phyloP scores from a whole-genome alignment of 1,140 invertebrate species.

The Drosophila erecta region DNA sequence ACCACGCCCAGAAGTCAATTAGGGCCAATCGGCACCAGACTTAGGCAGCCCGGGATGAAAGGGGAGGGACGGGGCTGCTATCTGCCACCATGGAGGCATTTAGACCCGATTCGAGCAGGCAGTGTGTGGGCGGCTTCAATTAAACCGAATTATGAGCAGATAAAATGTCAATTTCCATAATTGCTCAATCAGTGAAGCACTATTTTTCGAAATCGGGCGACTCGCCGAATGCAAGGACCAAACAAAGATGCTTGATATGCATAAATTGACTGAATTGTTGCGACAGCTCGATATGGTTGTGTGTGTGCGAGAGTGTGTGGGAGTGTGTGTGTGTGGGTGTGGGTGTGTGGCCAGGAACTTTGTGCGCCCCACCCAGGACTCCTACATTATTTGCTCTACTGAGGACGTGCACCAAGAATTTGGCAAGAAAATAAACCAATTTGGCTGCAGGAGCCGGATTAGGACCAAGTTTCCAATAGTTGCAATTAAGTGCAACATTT shows the following conservation, averaged over 20 bases:
- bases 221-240: background rate
- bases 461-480: constrained; percentile 61
- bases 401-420: constrained; percentile 40
- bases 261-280: constrained; percentile 42
- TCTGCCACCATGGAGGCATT: no score
- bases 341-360: constrained; percentile 1
- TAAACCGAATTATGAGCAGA: constrained; percentile 30
- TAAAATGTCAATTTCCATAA: constrained; percentile 58
- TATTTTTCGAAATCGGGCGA: background rate
- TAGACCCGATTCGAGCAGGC: background rate
- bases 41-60: background rate
- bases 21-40: background rate
- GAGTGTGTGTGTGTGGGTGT: background rate
- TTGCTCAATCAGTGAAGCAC: constrained; percentile 48
- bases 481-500: constrained; percentile 77
- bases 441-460: constrained; percentile 40
- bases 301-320: no score
- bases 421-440: constrained; percentile 72
- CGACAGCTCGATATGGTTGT: constrained; percentile 15
- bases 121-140: background rate
- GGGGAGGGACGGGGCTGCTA: background rate
- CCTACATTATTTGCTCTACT: background rate
- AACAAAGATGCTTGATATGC: constrained; percentile 25
- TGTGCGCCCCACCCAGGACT: background rate
- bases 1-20: no score